Evolutionary conservation across 2,113 vertebrate species (phyloP).

Genomic region (Emydura subglobosa): DNA sequence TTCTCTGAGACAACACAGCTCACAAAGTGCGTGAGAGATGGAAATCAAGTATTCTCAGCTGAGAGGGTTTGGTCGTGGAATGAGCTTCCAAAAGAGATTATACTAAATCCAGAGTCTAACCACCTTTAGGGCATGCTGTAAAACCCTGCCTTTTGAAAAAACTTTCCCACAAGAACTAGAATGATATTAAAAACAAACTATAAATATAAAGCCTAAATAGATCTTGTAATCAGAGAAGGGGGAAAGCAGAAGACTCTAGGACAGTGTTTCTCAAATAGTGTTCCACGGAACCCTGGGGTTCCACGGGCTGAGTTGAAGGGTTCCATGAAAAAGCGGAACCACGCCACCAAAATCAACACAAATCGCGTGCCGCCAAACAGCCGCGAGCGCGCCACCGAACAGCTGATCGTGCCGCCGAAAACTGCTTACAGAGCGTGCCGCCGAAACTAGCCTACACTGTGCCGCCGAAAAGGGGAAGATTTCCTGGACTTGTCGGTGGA

Average conservation of each 20-base stretch:
- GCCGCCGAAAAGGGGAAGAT: too few species aligned
- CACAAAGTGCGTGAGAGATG: neutral
- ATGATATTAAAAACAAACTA: neutral
- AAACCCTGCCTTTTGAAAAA: neutral
- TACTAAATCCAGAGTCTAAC: constrained; percentile 15
- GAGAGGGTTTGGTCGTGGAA: neutral
- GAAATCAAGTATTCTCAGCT: neutral
- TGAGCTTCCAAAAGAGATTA: neutral
- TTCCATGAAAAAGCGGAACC: too few species aligned
- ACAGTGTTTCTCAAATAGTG: too few species aligned
- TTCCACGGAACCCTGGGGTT: too few species aligned
- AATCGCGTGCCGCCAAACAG: too few species aligned
- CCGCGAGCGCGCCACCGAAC: too few species aligned
- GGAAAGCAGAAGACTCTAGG: neutral
- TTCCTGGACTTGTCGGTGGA: too few species aligned
- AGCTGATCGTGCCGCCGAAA: too few species aligned
- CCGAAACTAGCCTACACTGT: too few species aligned
- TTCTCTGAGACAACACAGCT: neutral
- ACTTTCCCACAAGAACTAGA: neutral
- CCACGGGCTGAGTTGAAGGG: too few species aligned
- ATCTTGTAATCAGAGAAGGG: neutral
- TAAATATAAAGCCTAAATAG: neutral
- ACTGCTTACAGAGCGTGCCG: too few species aligned
- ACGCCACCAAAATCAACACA: too few species aligned
- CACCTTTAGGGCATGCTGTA: neutral